These are phyloP conservation scores for Oophaga sylvatica DNA, from an alignment of 2,797 vertebrate genomes.

Conservation along the genomic window DNA sequence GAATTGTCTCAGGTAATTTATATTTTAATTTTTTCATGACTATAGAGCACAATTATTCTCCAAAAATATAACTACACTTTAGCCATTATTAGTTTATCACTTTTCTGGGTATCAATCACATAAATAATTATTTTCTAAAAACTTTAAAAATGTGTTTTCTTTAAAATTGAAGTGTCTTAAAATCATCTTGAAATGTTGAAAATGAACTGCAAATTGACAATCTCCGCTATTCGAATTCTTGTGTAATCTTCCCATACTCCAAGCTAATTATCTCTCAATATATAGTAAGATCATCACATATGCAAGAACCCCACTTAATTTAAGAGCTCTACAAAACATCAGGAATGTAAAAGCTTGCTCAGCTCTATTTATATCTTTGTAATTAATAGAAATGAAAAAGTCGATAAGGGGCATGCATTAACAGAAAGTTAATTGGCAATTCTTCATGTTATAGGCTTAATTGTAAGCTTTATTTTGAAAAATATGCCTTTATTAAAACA, in stretches of 20 bases:
- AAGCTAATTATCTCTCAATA: constrained; percentile 54
- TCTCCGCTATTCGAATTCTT: constrained; percentile 52
- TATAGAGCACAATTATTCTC: neutral
- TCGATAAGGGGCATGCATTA: constrained; percentile 47
- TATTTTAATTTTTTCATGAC: too few species aligned
- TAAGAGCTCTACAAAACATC: constrained; percentile 56
- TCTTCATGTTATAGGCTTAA: constrained; percentile 16
- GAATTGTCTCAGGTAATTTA: too few species aligned
- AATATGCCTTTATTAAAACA: neutral
- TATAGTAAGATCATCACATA: constrained; percentile 53
- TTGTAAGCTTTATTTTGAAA: constrained; percentile 28
- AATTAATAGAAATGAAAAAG: constrained; percentile 63
- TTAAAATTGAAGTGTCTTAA: constrained; percentile 39
- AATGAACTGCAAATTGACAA: constrained; percentile 50
- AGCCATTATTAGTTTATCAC: neutral
- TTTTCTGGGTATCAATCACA: neutral
- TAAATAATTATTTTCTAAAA: constrained; percentile 24
- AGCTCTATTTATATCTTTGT: constrained; percentile 60
- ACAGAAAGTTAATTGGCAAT: constrained; percentile 43
- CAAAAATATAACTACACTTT: neutral
- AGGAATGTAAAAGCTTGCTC: constrained; percentile 59
- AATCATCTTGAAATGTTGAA: constrained; percentile 50
- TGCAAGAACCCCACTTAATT: constrained; percentile 58
- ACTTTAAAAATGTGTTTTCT: constrained; percentile 20
- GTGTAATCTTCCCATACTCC: constrained; percentile 44